Base-by-base conservation (phyloP, 2,797 vertebrate species). In the Cossypha heuglini region DNA sequence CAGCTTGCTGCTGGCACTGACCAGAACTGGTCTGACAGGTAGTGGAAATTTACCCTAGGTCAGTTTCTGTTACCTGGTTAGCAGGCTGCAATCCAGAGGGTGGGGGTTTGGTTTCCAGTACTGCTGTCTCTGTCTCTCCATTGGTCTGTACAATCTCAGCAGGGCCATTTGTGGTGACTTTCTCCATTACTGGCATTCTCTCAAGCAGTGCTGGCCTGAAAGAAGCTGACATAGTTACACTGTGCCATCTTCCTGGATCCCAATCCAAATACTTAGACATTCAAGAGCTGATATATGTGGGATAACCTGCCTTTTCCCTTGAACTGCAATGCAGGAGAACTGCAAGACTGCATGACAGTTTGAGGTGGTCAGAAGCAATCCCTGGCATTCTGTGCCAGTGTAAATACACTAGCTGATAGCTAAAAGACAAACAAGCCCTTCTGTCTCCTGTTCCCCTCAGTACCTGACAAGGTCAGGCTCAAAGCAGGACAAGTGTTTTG, bases 101-200 rank as follows among this genome's bases (percentile, higher is more conserved):
- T 61, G 97, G 98, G 94, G 99, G 99, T 97, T 99, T 99, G 37
- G 98, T 96, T 95, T 99, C 99, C 94, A 99, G 97, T 45, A 98
- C 98, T 37, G 98, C 98, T 71, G 99, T 97, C 93, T 99, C 99
- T 8, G 99, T 98, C 97, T 99, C 99, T 93, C 99, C 99, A 16
- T 99, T 99, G 96, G 99, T 99, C 97, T 99, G 99, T 43, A 98
- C 98, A 90, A 99, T 98, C 95, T 99, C 99, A 93, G 99, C 98
- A 84, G 99, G 99, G 82, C 99, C 99, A 86, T 99, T 99, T 62
- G 98, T 98, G 68, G 99, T 98, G 3, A 98, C 98, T 96, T 99
- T 99, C 97, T 99, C 99, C 99, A 99, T 99, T 54, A 99, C 98
- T 69, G 99, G 99, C 99, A 99, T 99, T 97, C 99, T 98, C 96